Evolutionary conservation across 2,888 invertebrate genomes (phyloP), one percentile per base, ranked within the genome.

Genomic region (Choristoneura rosaceana): DNA sequence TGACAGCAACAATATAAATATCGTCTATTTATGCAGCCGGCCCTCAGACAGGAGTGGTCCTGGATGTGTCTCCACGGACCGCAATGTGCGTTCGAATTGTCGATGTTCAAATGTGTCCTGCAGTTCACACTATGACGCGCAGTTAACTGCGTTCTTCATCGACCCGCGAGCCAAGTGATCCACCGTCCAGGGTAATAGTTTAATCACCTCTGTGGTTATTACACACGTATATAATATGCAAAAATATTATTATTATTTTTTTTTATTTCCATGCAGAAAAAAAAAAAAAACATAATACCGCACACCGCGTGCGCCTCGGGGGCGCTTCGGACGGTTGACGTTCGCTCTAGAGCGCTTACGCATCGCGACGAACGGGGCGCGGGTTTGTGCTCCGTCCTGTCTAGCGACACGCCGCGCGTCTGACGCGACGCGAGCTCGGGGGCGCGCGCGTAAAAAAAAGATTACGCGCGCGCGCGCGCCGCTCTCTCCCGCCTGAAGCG

Each of bases 31-130:
- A 47, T 47, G 47, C 47, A 47, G 45, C 45, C 45, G 45, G 45
- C 45, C 45, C 50, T 50, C 50, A n/a, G 50, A 50, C 50, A 88
- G 89, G 50, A 14, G n/a, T 50, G 50, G n/a, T n/a, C 50, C 50
- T n/a, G 95, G 94, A 94, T 95, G 94, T 95, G 95, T 95, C 95
- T 94, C 95, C 95, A 95, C 95, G 94, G 95, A n/a, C n/a, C 92
- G 94, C 95, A 91, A 95, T 94, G 87, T 95, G 95, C 95, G 94
- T 95, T 95, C 95, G 89, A 95, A 95, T 91, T 90, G 92, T 95
- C 95, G 94, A 95, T 95, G 95, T 91, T 96, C 92, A 92, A 78
- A 80, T 92, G 94, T 93, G 92, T 93, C 88, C 90, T 93, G 92
- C 92, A 90, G 84, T 88, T 92, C 90, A 91, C 90, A 91, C 82